Base-by-base conservation (phyloP, 2,113 vertebrate species). In the Atrichornis clamosus region DNA sequence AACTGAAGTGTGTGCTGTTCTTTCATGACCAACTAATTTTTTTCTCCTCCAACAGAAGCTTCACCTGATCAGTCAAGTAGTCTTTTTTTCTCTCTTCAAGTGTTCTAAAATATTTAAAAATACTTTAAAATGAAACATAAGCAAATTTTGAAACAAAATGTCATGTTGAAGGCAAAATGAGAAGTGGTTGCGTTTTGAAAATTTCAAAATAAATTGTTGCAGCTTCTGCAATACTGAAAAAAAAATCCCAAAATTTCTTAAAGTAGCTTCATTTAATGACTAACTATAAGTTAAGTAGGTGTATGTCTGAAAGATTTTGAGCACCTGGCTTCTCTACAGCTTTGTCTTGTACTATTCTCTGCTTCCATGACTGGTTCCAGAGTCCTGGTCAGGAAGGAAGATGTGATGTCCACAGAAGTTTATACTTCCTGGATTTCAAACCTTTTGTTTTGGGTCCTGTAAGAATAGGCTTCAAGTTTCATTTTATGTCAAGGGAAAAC, bases 401-500 rank as follows among this genome's bases (percentile, higher is more conserved):
- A 91, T 77, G 28, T 79, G 42, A 13, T 93, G 53, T 87, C 42
- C 44, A 42, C 75, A 80, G 35, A 86, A 95, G 69, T 90, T 84
- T 85, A 70, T 87, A 42, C 33, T 96, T 95, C 82, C 76, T 90
- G 68, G 39, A 85, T 92, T 91, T 97, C 64, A 65, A 93, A 68
- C 73, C 37, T 41, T 95, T 91, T 85, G 55, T 91, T 67, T 76
- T 89, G 46, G 4, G 26, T 65, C 55, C 39, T 92, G 93, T 79
- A 84, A 79, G 52, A 91, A 62, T 63, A 87, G 18, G 78, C 39
- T 93, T 94, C 73, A 75, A 68, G 27, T 95, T 96, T 90, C 75
- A 75, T 92, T 95, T 95, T 70, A 37, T 75, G 59, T 73, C 70
- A 63, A 82, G 95, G 87, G 91, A 95, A 94, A 91, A 86, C 72